phyloP scores from a whole-genome alignment of 2,888 invertebrate species.

The Drosophila atroscutellata region DNA sequence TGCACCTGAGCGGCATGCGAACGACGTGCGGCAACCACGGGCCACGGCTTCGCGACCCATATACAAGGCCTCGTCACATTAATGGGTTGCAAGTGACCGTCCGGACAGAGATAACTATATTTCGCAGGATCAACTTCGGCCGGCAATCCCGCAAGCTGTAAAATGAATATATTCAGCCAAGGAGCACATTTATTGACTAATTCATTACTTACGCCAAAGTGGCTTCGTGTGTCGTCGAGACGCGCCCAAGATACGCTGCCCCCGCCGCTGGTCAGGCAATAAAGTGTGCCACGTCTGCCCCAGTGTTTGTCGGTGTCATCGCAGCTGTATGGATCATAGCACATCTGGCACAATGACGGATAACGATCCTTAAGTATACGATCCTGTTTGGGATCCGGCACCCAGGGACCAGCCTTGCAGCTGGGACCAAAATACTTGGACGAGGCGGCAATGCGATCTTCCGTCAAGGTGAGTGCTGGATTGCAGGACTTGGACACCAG shows the following conservation, averaged over 20 bases:
- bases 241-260: slow-evolving; percentile 95
- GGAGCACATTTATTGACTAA: not conserved
- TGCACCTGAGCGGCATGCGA: slow-evolving; percentile 86
- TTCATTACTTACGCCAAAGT: slow-evolving; percentile 87
- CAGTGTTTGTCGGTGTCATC: slow-evolving; percentile 91
- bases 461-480: slow-evolving; percentile 88
- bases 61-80: slow-evolving; percentile 88
- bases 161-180: slow-evolving; percentile 4
- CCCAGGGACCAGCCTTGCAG: slow-evolving; percentile 95
- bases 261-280: slow-evolving; percentile 91
- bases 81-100: slow-evolving; percentile 89
- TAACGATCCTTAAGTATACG: slow-evolving; percentile 88
- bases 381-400: slow-evolving; percentile 88
- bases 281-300: slow-evolving; percentile 92
- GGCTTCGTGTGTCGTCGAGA: slow-evolving; percentile 88
- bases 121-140: slow-evolving; percentile 85
- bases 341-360: slow-evolving; percentile 90
- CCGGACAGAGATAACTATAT: slow-evolving; percentile 91
- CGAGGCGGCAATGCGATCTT: slow-evolving; percentile 91
- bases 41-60: slow-evolving; percentile 93
- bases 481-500: slow-evolving; percentile 91
- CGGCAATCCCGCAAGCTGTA: slow-evolving; percentile 82
- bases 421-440: slow-evolving; percentile 91
- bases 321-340: slow-evolving; percentile 88
- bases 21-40: slow-evolving; percentile 88